Percentiles rank a stretch among this genome's conserved stretches.
Evolutionary conservation across 1,140 invertebrate genomes (phyloP).

Genomic region (Eurosta solidaginis): DNA sequence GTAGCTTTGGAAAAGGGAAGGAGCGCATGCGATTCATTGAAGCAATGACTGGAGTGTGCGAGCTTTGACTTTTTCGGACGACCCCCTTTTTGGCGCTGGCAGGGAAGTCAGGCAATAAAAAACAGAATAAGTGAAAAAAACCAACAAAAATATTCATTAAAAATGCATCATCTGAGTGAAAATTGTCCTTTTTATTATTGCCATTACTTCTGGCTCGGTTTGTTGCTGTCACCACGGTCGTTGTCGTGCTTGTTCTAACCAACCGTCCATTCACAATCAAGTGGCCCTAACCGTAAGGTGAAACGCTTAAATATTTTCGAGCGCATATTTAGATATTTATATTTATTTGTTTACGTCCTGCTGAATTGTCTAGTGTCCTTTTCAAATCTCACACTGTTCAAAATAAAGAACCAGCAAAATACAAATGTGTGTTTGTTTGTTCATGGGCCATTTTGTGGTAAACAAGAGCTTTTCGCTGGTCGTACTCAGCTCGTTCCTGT

Average conservation of each 20-base stretch:
- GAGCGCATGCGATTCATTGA: background rate
- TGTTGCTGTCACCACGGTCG: background rate
- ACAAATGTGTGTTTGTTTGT: background rate
- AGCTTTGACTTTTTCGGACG: background rate
- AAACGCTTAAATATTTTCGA: background rate
- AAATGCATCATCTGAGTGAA: constrained; percentile 9
- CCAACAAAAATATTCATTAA: constrained; percentile 19
- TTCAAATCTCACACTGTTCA: background rate
- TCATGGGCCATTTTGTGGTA: background rate
- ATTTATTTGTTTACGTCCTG: constrained; percentile 20
- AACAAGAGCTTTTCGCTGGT: background rate
- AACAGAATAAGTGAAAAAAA: background rate
- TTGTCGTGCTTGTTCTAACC: background rate
- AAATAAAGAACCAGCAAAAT: background rate
- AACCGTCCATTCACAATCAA: constrained; percentile 12
- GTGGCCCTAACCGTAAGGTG: background rate
- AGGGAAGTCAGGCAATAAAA: background rate
- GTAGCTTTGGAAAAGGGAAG: background rate
- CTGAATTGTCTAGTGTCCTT: background rate
- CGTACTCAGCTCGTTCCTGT: background rate
- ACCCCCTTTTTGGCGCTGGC: background rate
- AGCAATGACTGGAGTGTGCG: background rate
- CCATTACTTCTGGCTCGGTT: background rate
- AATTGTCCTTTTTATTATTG: background rate
- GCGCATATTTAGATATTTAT: background rate